A percentile compares a stretch with the other conserved stretches of the same genome.
These are phyloP conservation scores for Beris chalybata DNA, from an alignment of 2,888 invertebrate genomes.

Conservation along the genomic window DNA sequence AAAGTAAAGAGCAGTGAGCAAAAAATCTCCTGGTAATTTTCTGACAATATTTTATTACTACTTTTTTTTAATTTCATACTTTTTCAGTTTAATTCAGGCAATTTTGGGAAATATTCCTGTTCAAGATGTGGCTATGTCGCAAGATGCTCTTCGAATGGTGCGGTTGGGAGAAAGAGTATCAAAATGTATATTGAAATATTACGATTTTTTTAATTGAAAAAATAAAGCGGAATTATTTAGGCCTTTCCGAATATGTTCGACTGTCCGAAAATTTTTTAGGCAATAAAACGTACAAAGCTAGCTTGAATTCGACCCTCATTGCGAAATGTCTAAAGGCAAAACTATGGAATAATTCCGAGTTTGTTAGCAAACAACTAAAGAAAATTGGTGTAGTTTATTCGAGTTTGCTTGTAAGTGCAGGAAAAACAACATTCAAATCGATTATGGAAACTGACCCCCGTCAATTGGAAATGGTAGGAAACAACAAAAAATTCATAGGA, in stretches of 20 bases:
- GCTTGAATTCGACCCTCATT: slow-evolving; percentile 64
- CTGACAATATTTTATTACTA: no score
- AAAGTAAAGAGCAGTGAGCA: slow-evolving; percentile 70
- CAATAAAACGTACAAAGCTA: slow-evolving; percentile 58
- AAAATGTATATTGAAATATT: slow-evolving; percentile 62
- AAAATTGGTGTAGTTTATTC: slow-evolving; percentile 72
- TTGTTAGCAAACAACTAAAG: slow-evolving; percentile 69
- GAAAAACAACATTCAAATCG: slow-evolving; percentile 66
- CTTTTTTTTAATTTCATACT: background rate
- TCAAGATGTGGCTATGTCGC: slow-evolving; percentile 67
- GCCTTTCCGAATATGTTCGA: slow-evolving; percentile 63
- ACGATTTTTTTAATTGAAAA: background rate
- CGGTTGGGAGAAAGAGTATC: slow-evolving; percentile 67
- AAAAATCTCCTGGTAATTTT: slow-evolving; percentile 74
- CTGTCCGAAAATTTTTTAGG: slow-evolving; percentile 48
- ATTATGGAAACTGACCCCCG: slow-evolving; percentile 70
- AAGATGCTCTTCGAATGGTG: slow-evolving; percentile 71
- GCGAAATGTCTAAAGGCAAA: slow-evolving; percentile 68
- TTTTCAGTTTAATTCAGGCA: slow-evolving; percentile 72
- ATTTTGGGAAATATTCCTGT: slow-evolving; percentile 70
- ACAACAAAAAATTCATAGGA: background rate
- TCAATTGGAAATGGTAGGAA: slow-evolving; percentile 68
- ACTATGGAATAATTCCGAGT: slow-evolving; percentile 76
- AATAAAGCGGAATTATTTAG: slow-evolving; percentile 47
- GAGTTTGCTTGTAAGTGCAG: slow-evolving; percentile 64